phyloP scores from a whole-genome alignment of 2,797 vertebrate species.

The Poecile montanus region DNA sequence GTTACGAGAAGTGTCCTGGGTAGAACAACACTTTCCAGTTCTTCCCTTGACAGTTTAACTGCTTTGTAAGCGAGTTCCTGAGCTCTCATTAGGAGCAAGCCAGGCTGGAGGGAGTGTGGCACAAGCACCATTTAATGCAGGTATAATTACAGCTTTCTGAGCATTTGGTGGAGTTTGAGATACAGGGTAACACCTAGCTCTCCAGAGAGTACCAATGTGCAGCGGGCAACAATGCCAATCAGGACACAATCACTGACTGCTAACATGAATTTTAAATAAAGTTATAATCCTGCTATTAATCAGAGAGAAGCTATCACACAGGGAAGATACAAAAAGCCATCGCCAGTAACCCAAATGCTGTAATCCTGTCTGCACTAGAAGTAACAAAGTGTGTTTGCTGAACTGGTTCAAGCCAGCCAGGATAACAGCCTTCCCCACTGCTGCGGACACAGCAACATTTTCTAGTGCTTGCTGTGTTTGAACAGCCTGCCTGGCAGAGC shows the following conservation, averaged over 20 bases:
- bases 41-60: neutral
- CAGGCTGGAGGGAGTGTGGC: neutral
- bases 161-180: neutral
- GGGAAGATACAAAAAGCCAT: neutral
- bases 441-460: neutral
- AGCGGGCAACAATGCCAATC: neutral
- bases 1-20: neutral
- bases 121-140: neutral
- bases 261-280: neutral
- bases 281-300: neutral
- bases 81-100: neutral
- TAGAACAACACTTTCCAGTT: slow-evolving; percentile 12
- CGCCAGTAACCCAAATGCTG: neutral
- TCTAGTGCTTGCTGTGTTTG: neutral
- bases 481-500: neutral
- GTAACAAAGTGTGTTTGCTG: neutral
- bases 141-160: slow-evolving; percentile 34
- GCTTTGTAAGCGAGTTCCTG: neutral
- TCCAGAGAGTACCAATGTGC: neutral
- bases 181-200: neutral
- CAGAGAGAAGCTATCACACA: neutral
- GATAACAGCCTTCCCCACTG: neutral
- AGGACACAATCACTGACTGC: neutral
- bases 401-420: neutral
- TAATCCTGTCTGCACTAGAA: neutral